Evolutionary conservation across 92 coral and sea anemone genomes (phyloP).

Genomic region (Palythoa heliodiscus): DNA sequence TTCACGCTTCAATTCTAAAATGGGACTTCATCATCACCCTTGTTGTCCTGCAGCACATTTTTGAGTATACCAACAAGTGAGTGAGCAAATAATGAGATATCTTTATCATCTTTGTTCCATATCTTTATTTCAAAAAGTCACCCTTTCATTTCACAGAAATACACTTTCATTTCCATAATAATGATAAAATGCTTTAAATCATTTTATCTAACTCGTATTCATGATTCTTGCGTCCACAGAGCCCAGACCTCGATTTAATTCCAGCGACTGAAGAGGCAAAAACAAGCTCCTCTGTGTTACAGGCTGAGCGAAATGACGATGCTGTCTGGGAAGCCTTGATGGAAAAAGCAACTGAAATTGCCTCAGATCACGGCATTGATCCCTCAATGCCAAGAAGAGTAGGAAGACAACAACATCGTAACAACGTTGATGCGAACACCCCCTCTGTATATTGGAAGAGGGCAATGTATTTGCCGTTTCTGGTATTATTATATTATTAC

Average conservation of each 20-base stretch:
- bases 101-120: too few relatives aligned
- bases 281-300: constrained; percentile 39
- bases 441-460: constrained; percentile 53
- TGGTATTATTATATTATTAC: too few relatives aligned
- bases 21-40: constrained; percentile 34
- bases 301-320: constrained; percentile 45
- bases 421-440: constrained; percentile 59
- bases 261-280: constrained; percentile 48
- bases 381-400: constrained; percentile 44
- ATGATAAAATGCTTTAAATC: too few relatives aligned
- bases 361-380: constrained; percentile 37
- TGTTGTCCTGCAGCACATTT: constrained; percentile 33
- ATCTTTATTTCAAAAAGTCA: constrained; percentile 38
- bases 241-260: constrained; percentile 44
- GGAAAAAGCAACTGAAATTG: constrained; percentile 17
- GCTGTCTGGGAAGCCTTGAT: constrained; percentile 35
- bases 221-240: constrained; percentile 40
- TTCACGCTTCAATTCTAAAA: constrained; percentile 40
- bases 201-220: constrained; percentile 38
- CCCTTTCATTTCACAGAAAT: too few relatives aligned
- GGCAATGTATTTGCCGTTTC: constrained; percentile 54
- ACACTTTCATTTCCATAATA: too few relatives aligned
- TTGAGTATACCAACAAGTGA: constrained; percentile 49
- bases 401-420: constrained; percentile 55
- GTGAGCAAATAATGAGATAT: constrained; percentile 23